These are phyloP conservation scores for Callimorpha dominula DNA, from an alignment of 2,888 invertebrate species.

Conservation along the genomic window DNA sequence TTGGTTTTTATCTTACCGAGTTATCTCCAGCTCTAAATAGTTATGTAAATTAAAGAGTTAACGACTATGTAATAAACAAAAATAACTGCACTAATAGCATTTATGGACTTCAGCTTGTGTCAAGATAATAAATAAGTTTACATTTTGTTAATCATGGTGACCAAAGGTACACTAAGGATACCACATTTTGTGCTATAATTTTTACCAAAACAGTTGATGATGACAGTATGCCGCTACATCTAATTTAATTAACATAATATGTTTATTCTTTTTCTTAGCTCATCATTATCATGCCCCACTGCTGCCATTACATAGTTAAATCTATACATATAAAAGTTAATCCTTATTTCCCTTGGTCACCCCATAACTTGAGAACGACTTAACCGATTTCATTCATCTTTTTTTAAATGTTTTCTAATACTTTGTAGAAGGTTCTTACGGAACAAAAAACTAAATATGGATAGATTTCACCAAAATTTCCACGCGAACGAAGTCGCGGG, in stretches of 20 bases:
- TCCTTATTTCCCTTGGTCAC: no score
- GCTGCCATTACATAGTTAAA: no score
- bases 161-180: no score
- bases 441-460: no score
- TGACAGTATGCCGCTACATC: not conserved
- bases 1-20: conserved; percentile 32
- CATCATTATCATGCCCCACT: no score
- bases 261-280: not conserved
- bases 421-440: no score
- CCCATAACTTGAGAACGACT: no score
- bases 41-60: conserved; percentile 51
- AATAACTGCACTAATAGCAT: conserved; percentile 33
- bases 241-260: not conserved
- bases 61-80: conserved; percentile 40
- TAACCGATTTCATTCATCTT: no score
- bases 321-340: no score
- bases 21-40: conserved; percentile 48
- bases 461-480: no score
- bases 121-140: conserved; percentile 25
- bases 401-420: no score
- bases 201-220: conserved; percentile 17
- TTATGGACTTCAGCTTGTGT: conserved; percentile 31
- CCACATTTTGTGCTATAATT: not conserved
- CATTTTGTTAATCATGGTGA: conserved; percentile 25
- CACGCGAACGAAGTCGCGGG: no score